phyloP scores from a whole-genome alignment of 2,113 vertebrate genomes.

The Paramisgurnus dabryanus region DNA sequence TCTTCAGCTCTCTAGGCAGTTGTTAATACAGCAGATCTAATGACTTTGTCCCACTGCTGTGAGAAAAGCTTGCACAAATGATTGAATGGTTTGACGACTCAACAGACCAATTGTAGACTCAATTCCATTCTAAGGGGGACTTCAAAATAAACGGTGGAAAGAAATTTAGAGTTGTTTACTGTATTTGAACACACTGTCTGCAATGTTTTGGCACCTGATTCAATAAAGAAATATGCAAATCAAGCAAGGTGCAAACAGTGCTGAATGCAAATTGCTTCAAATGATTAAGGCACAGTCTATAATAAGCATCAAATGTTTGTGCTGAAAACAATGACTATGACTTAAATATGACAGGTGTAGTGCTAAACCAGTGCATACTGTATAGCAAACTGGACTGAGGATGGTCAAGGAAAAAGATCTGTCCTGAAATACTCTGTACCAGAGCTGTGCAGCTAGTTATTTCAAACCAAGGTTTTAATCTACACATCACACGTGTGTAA shows the following conservation, averaged over 20 bases:
- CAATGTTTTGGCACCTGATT: too few species aligned
- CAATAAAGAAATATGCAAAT: not conserved
- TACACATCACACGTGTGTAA: too few species aligned
- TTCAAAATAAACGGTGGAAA: not conserved
- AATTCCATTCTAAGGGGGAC: not conserved
- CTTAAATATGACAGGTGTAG: too few species aligned
- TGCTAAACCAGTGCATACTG: too few species aligned
- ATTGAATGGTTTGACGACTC: not conserved
- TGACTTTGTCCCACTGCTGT: not conserved
- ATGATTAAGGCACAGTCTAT: not conserved
- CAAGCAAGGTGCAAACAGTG: too few species aligned
- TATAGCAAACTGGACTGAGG: too few species aligned
- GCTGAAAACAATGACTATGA: not conserved
- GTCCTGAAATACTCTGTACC: too few species aligned
- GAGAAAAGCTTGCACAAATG: not conserved
- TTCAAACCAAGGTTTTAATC: too few species aligned
- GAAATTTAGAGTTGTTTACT: not conserved
- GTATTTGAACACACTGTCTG: not conserved
- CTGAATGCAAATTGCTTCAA: too few species aligned
- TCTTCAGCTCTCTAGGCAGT: not conserved
- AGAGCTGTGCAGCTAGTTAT: too few species aligned
- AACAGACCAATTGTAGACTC: not conserved
- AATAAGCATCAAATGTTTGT: not conserved
- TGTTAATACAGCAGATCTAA: slow-evolving; percentile 13
- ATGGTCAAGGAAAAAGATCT: too few species aligned